Percentiles rank a stretch among this genome's conserved stretches.
Evolutionary conservation across 2,888 invertebrate genomes (phyloP).

Genomic region (Drosophila anomalipes): DNA sequence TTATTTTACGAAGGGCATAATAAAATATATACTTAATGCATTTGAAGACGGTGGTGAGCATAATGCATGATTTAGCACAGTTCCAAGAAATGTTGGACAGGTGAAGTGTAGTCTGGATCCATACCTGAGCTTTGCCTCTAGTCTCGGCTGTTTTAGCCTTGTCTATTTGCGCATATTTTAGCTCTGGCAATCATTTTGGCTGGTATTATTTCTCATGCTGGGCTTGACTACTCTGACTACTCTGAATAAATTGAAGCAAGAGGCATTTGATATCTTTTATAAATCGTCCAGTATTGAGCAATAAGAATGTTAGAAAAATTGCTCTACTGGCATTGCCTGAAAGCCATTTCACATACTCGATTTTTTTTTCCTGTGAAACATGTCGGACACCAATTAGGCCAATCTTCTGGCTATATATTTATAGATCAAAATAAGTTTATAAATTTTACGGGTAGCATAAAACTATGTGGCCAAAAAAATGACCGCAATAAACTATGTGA

Average conservation of each 20-base stretch:
- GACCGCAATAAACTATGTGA: conserved; percentile 65
- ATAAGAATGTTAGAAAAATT: conserved; percentile 59
- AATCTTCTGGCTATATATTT: conserved; percentile 69
- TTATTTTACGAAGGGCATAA: background rate
- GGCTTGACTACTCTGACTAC: background rate
- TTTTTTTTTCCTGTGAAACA: conserved; percentile 32
- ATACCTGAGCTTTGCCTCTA: background rate
- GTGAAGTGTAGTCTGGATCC: background rate
- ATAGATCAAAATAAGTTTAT: conserved; percentile 71
- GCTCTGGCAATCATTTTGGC: background rate
- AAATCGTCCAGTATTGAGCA: conserved; percentile 54
- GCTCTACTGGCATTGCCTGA: conserved; percentile 21
- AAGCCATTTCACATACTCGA: conserved; percentile 10
- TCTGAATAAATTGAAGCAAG: conserved; percentile 39
- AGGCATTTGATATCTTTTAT: conserved; percentile 62
- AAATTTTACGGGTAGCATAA: conserved; percentile 66
- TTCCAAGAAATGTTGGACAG: background rate
- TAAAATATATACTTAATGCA: background rate
- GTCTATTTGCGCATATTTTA: background rate
- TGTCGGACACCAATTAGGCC: conserved; percentile 75
- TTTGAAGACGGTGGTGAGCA: background rate
- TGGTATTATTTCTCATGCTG: conserved; percentile 3
- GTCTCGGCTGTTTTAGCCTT: conserved; percentile 2
- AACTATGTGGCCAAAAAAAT: conserved; percentile 51
- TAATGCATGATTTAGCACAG: background rate